phyloP scores from a whole-genome alignment of 64 coral and sea anemone genomes.

The Stylophora pistillata region DNA sequence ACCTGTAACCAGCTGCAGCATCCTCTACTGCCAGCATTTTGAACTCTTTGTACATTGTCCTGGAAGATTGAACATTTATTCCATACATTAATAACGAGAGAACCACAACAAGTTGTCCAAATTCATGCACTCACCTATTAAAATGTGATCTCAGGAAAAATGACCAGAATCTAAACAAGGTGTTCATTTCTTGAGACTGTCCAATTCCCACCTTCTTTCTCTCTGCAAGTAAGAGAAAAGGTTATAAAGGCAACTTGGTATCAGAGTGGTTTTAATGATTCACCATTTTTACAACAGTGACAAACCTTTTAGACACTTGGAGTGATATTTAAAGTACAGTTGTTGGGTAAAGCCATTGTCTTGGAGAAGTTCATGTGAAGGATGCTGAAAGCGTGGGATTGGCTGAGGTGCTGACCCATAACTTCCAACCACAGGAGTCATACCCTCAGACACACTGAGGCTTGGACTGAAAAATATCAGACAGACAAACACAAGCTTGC shows the following conservation, averaged over 20 bases:
- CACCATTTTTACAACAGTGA: neutral
- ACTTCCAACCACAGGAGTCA: conserved; percentile 52
- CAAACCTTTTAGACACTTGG: conserved; percentile 91
- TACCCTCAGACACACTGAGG: conserved; percentile 40
- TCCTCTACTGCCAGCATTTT: conserved; percentile 86
- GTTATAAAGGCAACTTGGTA: neutral
- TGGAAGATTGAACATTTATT: conserved; percentile 5
- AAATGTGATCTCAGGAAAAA: conserved; percentile 95
- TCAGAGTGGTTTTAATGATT: neutral
- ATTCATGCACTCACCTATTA: conserved; percentile 70
- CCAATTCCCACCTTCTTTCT: conserved; percentile 88
- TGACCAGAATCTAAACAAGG: conserved; percentile 98
- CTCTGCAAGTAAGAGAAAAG: conserved; percentile 50
- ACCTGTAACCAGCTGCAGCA: conserved; percentile 91
- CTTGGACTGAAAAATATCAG: neutral
- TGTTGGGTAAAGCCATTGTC: conserved; percentile 95
- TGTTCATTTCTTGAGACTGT: conserved; percentile 96
- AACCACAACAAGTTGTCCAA: too few relatives aligned
- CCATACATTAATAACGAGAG: neutral
- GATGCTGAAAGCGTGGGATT: conserved; percentile 98
- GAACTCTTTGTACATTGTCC: conserved; percentile 99
- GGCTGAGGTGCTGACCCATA: conserved; percentile 92
- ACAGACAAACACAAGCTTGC: neutral
- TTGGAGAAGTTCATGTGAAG: conserved; percentile 92
- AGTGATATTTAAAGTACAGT: conserved; percentile 85